Evolutionary conservation across 2,888 invertebrate species (phyloP).

Genomic region (Polyommatus icarus): DNA sequence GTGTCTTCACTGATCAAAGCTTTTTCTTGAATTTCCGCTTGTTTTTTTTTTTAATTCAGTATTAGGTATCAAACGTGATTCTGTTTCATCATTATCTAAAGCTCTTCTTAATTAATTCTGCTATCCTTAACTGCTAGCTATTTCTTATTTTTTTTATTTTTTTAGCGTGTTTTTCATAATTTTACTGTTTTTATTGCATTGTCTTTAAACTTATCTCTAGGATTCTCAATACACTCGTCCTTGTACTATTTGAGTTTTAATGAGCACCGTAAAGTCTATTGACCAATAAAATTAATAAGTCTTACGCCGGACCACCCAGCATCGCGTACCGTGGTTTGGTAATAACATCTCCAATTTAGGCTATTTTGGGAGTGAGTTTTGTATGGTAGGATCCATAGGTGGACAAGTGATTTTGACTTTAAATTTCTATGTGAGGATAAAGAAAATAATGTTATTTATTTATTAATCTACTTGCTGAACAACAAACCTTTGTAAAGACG

Average conservation of each 20-base stretch:
- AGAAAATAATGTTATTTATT: not conserved
- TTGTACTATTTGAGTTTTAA: slow-evolving; percentile 14
- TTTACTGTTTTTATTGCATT: not conserved
- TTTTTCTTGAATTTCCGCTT: too few relatives aligned
- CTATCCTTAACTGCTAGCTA: too few relatives aligned
- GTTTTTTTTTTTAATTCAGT: too few relatives aligned
- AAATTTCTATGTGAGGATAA: not conserved
- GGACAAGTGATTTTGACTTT: not conserved
- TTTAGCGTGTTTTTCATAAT: not conserved
- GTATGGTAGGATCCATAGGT: not conserved
- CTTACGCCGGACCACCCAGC: slow-evolving; percentile 14
- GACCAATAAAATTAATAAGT: slow-evolving; percentile 22
- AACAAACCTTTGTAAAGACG: not conserved
- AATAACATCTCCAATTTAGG: slow-evolving; percentile 42
- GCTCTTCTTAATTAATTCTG: too few relatives aligned
- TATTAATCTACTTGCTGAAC: not conserved
- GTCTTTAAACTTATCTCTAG: not conserved
- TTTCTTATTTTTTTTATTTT: too few relatives aligned
- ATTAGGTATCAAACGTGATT: too few relatives aligned
- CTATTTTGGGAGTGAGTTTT: slow-evolving; percentile 37
- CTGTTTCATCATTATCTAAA: too few relatives aligned
- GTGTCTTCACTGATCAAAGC: too few relatives aligned
- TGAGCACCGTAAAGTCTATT: slow-evolving; percentile 18
- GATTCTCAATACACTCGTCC: not conserved
- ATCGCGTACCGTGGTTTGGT: slow-evolving; percentile 43